Evolutionary conservation across 2,113 vertebrate genomes (phyloP).

Genomic region (Semnornis frantzii): DNA sequence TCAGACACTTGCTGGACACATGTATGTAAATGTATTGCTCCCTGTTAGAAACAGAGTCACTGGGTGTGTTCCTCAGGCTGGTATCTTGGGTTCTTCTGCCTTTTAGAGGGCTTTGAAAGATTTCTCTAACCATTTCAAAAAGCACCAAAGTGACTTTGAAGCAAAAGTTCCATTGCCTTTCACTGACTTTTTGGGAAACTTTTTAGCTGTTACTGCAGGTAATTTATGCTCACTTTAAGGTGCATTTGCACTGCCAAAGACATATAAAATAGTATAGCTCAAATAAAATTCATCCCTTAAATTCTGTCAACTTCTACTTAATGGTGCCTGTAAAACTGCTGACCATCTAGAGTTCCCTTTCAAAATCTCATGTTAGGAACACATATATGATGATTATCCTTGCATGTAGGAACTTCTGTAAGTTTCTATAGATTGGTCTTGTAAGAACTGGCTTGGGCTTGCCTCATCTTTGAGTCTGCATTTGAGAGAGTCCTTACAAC

Average conservation of each 20-base stretch:
- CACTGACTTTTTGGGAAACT: background rate
- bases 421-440: background rate
- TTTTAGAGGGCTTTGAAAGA: background rate
- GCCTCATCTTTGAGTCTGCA: background rate
- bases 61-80: background rate
- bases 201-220: background rate
- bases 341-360: background rate
- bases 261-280: background rate
- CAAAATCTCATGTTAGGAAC: background rate
- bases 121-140: background rate
- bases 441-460: background rate
- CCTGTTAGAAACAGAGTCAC: background rate
- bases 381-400: background rate
- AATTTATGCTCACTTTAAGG: background rate
- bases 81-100: background rate
- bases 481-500: background rate
- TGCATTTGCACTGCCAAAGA: background rate
- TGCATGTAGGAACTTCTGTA: background rate
- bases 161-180: background rate
- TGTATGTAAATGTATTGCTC: background rate
- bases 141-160: background rate
- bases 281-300: background rate
- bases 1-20: background rate
- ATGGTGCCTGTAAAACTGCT: constrained; percentile 12
- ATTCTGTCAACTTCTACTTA: background rate